Percentiles rank a stretch among this genome's conserved stretches.
phyloP scores from a whole-genome alignment of 2,113 vertebrate species.

The Bos javanicus region DNA sequence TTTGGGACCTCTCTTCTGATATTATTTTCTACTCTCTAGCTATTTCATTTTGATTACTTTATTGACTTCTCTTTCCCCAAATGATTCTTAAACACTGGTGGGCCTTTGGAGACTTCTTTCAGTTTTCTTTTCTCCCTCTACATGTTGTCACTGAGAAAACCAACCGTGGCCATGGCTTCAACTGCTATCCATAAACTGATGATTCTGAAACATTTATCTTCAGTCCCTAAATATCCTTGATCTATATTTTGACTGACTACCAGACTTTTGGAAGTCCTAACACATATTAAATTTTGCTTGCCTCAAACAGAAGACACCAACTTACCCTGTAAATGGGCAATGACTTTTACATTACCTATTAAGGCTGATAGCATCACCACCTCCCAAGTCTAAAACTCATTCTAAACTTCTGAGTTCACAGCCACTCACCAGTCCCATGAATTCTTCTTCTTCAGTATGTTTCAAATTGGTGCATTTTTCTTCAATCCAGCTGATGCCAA shows the following conservation, averaged over 20 bases:
- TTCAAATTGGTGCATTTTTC: background rate
- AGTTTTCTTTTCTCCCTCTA: background rate
- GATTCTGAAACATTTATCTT: background rate
- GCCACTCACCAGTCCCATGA: background rate
- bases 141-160: background rate
- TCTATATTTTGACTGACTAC: background rate
- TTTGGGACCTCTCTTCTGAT: background rate
- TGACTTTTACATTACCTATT: background rate
- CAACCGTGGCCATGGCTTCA: background rate
- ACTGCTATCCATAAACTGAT: background rate
- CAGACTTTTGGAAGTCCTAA: background rate
- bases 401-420: background rate
- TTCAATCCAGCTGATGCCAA: background rate
- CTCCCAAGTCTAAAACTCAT: background rate
- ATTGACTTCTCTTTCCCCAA: background rate
- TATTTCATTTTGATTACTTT: background rate
- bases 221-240: background rate
- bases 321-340: background rate
- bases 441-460: background rate
- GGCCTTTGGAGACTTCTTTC: background rate
- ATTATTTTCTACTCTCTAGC: background rate
- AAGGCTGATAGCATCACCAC: background rate
- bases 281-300: background rate
- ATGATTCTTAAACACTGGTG: background rate
- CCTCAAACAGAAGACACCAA: background rate